Conservation (phyloP, 2,113 vertebrate species). For the Oostethus manadensis region DNA sequence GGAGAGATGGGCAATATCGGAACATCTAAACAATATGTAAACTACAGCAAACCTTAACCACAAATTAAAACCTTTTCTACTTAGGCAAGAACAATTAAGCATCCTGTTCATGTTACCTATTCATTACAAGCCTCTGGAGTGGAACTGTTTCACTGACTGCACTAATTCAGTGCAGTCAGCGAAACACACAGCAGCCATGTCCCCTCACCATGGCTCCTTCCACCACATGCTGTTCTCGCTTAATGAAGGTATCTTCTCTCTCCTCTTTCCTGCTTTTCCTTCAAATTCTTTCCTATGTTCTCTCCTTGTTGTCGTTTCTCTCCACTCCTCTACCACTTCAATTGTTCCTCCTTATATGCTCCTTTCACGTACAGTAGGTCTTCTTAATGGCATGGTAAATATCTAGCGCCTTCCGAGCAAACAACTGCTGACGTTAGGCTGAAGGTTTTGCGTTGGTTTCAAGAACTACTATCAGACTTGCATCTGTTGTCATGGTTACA, state of each 20-base stretch:
- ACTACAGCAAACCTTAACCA: too few species aligned
- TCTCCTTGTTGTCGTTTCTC: conserved; percentile 40
- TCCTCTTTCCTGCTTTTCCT: conserved; percentile 22
- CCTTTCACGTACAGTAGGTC: conserved; percentile 10
- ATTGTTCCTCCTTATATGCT: conserved; percentile 43
- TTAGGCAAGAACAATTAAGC: too few species aligned
- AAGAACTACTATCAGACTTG: too few species aligned
- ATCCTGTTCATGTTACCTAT: too few species aligned
- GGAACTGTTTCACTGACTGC: conserved; percentile 43
- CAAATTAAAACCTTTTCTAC: too few species aligned
- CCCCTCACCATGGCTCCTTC: conserved; percentile 22
- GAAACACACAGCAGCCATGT: conserved; percentile 34
- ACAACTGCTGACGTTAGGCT: conserved; percentile 51
- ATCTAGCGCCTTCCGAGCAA: conserved; percentile 43
- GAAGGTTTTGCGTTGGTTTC: background rate
- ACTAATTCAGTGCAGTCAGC: conserved; percentile 49
- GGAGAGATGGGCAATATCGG: too few species aligned
- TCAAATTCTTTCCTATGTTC: conserved; percentile 8
- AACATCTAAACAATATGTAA: too few species aligned
- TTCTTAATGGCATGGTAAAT: conserved; percentile 26
- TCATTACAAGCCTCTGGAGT: conserved; percentile 12
- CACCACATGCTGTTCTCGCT: conserved; percentile 43
- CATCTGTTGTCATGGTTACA: background rate
- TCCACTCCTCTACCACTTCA: conserved; percentile 39
- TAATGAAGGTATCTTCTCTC: conserved; percentile 54